Base-by-base conservation (phyloP, 2,797 vertebrate species). In the Aeoliscus strigatus region DNA sequence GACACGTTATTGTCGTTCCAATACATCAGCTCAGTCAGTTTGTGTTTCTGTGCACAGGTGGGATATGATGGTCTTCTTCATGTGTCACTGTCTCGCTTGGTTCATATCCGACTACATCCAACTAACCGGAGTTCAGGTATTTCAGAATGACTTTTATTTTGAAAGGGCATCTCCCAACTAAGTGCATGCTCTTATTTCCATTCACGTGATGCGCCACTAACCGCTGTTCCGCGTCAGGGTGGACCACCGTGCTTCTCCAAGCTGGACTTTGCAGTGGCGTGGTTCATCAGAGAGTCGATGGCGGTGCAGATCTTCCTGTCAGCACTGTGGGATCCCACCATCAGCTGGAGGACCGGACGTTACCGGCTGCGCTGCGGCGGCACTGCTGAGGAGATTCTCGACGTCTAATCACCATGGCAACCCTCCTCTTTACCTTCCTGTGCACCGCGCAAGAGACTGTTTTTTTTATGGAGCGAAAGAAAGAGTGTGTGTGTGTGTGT, bases 21-120 rank as follows among this genome's bases (percentile, higher is more conserved):
- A 9, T 31, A n/a, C n/a, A n/a, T n/a, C n/a, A n/a, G n/a, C n/a
- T n/a, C n/a, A n/a, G n/a, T n/a, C n/a, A n/a, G 11, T 26, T 14
- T 32, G 15, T 45, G 21, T 47, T 11, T 29, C 1, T 37, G 14
- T 49, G 31, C 48, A 27, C 8, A 83, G 90, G 82, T 98, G 96
- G 94, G 95, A 98, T 78, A 95, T 98, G 79, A 94, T 98, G 94
- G 94, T 96, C 11, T 98, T 98, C 86, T 97, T 98, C 74, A 92
- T 98, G 93, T 97, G 94, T 82, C 96, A 98, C 70, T 97, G 94
- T 75, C 83, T 98, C 54, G 94, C 94, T 2, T 98, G 96, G 96
- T 98, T 98, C 79, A 89, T 98, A 51, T 87, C 89, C 10, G 95
- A 98, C 85, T 98, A 98, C 81, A 87, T 98, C 67, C 95, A 98